Percentiles rank a stretch among this genome's conserved stretches.
Evolutionary conservation across 2,113 vertebrate species (phyloP).

Genomic region (Strigops habroptila): DNA sequence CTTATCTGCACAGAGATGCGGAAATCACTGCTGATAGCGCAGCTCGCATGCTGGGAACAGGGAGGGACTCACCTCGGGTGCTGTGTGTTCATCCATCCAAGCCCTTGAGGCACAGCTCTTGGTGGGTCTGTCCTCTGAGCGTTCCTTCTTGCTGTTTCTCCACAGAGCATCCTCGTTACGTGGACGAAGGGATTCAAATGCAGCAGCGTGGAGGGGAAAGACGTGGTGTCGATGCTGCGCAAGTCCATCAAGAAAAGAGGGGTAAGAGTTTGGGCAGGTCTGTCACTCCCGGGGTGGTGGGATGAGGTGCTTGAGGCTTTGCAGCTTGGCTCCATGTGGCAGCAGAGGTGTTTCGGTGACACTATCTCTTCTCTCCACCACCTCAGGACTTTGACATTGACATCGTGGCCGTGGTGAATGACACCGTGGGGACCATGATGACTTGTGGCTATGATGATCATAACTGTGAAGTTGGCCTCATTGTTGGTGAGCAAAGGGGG

Average conservation of each 20-base stretch:
- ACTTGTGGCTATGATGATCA: conserved; percentile 96
- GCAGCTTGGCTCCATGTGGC: fast-evolving
- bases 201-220: conserved; percentile 90
- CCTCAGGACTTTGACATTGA: conserved; percentile 93
- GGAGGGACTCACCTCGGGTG: not conserved
- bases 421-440: conserved; percentile 99
- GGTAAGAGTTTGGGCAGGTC: conserved; percentile 64
- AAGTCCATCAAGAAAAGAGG: conserved; percentile 88
- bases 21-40: not conserved
- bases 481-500: conserved; percentile 80
- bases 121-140: not conserved
- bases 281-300: not conserved
- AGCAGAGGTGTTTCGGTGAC: fast-evolving
- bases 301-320: not conserved
- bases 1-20: not conserved
- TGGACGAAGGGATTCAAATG: conserved; percentile 95
- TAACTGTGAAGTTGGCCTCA: conserved; percentile 94
- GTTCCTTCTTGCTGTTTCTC: not conserved
- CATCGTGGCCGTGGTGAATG: conserved; percentile 91
- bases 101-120: fast-evolving
- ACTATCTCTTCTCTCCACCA: not conserved
- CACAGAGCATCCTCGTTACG: conserved; percentile 83
- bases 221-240: conserved; percentile 87
- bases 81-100: fast-evolving
- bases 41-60: fast-evolving